Conservation (phyloP, 2,797 vertebrate genomes). For the Hephaestus fuliginosus region DNA sequence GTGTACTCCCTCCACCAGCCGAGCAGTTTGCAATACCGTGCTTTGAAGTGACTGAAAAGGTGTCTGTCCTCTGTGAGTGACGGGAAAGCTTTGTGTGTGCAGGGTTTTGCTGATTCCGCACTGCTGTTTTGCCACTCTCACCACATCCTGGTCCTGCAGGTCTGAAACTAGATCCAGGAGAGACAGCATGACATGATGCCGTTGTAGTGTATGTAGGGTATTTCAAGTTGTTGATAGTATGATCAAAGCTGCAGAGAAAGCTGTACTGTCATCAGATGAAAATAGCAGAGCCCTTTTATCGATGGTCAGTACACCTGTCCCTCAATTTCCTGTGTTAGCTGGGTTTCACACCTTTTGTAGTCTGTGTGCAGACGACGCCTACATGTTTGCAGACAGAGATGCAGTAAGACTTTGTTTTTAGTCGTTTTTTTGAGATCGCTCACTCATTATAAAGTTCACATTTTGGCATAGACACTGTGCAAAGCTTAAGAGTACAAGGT, state of each 20-base stretch:
- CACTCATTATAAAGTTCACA: slow-evolving; percentile 28
- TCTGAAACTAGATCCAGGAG: slow-evolving; percentile 53
- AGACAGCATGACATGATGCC: neutral
- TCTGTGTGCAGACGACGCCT: slow-evolving; percentile 31
- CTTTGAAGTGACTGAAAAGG: slow-evolving; percentile 36
- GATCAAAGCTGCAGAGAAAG: neutral
- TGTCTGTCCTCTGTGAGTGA: slow-evolving; percentile 48
- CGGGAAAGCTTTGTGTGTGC: slow-evolving; percentile 28
- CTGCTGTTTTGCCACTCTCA: slow-evolving; percentile 55
- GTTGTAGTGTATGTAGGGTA: neutral
- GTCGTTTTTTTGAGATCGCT: neutral
- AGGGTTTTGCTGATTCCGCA: slow-evolving; percentile 66
- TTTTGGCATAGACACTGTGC: slow-evolving; percentile 13
- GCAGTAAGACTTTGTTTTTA: slow-evolving; percentile 4
- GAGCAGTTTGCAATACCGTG: slow-evolving; percentile 18
- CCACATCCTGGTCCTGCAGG: slow-evolving; percentile 75
- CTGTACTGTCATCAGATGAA: neutral
- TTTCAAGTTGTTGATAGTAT: neutral
- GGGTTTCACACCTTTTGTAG: slow-evolving; percentile 57
- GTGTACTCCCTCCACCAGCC: slow-evolving; percentile 22
- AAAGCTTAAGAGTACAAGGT: neutral
- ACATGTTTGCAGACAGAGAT: slow-evolving; percentile 44
- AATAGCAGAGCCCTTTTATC: slow-evolving; percentile 11
- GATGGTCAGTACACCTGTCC: slow-evolving; percentile 35
- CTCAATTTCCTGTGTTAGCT: slow-evolving; percentile 64